Evolutionary conservation across 1,140 invertebrate species (phyloP), one percentile per base, ranked within the genome.

Genomic region (Panulirus ornatus): DNA sequence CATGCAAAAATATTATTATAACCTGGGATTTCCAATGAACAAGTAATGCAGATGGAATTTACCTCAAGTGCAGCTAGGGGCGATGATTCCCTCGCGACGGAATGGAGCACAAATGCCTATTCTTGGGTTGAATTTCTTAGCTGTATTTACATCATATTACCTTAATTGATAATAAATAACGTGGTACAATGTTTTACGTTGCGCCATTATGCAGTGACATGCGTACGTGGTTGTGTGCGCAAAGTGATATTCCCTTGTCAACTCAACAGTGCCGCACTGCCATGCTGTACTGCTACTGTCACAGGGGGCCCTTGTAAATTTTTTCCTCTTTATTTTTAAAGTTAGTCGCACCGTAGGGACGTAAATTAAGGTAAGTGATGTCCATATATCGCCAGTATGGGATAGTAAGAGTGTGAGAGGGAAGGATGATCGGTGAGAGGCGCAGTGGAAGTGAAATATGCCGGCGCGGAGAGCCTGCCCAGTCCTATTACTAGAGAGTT

Each of bases 221-320:
- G 76, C 76, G 76, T 79, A 79, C 76, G 76, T 79, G 76, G 76
- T 42, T 30, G 81, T 34, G 58, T 84, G 85, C 85, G 85, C 85
- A 54, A 47, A 19, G 54, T 47, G 76, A 40, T 70, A 22, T 36
- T 88, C 85, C 22, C 9, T 66, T 81, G 75, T 81, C 58, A 30
- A 9, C 85, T 73, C 85, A 58, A 79, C 66, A 79, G 75, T 88
- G 85, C 75, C 54, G 75, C 51, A 54, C 71, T 73, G 66, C 81
- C 81, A 84, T 84, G 81, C 81, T 84, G 58, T 84, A 42, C 75
- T 70, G 85, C 85, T 81, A 54, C 76, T 88, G 85, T 88, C 84
- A 87, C 75, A 38, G 44, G 34, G 27, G 27, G 8, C 47, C 47
- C 73, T 70, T 81, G 30, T 66, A 70, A 44, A 81, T 30, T 70